These are phyloP conservation scores for Takifugu flavidus DNA, from an alignment of 2,113 vertebrate species.

Conservation along the genomic window DNA sequence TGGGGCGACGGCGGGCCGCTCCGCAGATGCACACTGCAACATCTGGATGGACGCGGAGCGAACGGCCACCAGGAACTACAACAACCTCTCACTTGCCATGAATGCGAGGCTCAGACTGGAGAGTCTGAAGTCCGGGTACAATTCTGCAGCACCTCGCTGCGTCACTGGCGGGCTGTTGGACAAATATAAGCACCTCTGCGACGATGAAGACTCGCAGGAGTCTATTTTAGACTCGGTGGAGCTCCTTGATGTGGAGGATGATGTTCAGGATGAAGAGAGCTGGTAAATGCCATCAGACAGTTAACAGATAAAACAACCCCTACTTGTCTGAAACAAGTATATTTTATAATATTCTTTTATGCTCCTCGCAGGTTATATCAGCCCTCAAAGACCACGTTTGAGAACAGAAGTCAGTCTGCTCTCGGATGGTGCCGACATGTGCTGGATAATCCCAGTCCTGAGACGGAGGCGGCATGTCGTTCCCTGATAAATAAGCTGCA, in stretches of 20 bases:
- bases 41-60: slow-evolving; percentile 25
- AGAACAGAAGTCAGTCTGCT: slow-evolving; percentile 61
- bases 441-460: slow-evolving; percentile 78
- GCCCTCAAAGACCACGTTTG: slow-evolving; percentile 56
- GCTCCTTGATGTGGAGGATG: slow-evolving; percentile 70
- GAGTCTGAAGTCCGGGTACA: slow-evolving; percentile 46
- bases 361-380: slow-evolving; percentile 75
- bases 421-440: slow-evolving; percentile 81
- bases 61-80: background rate
- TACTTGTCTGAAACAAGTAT: too few relatives aligned
- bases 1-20: background rate
- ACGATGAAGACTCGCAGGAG: slow-evolving; percentile 19
- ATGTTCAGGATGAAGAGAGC: slow-evolving; percentile 72
- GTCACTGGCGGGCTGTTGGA: background rate
- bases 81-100: slow-evolving; percentile 39
- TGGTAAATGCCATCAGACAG: slow-evolving; percentile 70
- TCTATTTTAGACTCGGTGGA: slow-evolving; percentile 75
- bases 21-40: slow-evolving; percentile 17
- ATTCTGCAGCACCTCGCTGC: slow-evolving; percentile 8
- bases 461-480: slow-evolving; percentile 77
- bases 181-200: slow-evolving; percentile 32
- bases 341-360: too few relatives aligned
- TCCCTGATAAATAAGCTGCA: slow-evolving; percentile 70
- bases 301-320: background rate
- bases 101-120: slow-evolving; percentile 55